Evolutionary conservation across 2,888 invertebrate genomes (phyloP).

Genomic region (Mythimna pallens): DNA sequence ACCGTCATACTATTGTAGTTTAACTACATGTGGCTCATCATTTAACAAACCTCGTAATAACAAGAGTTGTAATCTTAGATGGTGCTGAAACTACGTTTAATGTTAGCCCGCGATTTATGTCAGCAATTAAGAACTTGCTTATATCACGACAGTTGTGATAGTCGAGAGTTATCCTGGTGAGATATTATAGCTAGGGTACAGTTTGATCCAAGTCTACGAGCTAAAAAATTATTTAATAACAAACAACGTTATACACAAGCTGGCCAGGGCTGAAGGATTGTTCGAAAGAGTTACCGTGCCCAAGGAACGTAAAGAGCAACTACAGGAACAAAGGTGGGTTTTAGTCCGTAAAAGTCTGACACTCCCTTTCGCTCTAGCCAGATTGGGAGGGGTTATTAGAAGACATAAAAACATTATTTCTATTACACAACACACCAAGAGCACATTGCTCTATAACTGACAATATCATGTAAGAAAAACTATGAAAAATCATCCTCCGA

Average conservation of each 20-base stretch:
- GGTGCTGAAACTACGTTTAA: slow-evolving; percentile 24
- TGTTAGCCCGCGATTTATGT: slow-evolving; percentile 47
- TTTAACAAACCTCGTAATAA: slow-evolving; percentile 24
- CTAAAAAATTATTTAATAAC: slow-evolving; percentile 1
- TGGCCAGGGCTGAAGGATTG: too few species aligned
- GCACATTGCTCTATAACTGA: too few species aligned
- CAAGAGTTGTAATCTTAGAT: slow-evolving; percentile 29
- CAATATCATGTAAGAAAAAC: not conserved
- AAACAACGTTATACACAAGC: not conserved
- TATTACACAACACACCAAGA: too few species aligned
- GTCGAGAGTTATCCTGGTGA: slow-evolving; percentile 19
- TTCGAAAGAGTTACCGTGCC: too few species aligned
- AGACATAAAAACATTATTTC: too few species aligned
- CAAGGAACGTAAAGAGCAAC: too few species aligned
- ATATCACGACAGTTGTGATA: slow-evolving; percentile 47
- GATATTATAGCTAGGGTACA: slow-evolving; percentile 20
- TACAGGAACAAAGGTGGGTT: too few species aligned
- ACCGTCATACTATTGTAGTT: slow-evolving; percentile 5
- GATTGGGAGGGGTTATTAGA: too few species aligned
- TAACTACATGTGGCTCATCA: slow-evolving; percentile 4
- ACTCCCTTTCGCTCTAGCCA: too few species aligned
- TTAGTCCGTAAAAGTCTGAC: too few species aligned
- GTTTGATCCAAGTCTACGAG: not conserved
- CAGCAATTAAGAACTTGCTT: slow-evolving; percentile 50
- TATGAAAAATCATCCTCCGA: not conserved